Percentiles rank a stretch among this genome's conserved stretches.
Conservation (phyloP, 2,797 vertebrate genomes). For the Chrysocyon brachyurus region DNA sequence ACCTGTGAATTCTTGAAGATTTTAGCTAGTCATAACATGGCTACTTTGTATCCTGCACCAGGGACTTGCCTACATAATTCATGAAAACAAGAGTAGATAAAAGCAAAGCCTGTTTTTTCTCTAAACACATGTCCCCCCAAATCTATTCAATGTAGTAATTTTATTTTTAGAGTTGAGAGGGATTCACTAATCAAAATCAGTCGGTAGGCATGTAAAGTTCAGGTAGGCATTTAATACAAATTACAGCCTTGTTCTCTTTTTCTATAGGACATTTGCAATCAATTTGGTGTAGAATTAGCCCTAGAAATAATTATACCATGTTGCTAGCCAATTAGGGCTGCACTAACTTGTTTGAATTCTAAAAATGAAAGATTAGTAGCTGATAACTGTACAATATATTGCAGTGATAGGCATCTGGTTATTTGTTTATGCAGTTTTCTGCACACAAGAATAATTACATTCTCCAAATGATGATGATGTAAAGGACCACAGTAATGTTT, state of each 20-base stretch:
- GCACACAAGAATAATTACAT: background rate
- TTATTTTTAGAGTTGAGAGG: background rate
- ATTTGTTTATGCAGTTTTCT: background rate
- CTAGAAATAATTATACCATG: background rate
- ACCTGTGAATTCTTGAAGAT: background rate
- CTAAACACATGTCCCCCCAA: background rate
- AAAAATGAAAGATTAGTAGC: slow-evolving; percentile 33
- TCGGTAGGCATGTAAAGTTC: background rate
- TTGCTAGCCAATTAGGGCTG: background rate
- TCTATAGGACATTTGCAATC: background rate
- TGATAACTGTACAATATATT: background rate
- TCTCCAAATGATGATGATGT: background rate
- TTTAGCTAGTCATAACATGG: background rate
- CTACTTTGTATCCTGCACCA: slow-evolving; percentile 31
- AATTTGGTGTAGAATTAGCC: background rate
- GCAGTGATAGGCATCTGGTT: background rate
- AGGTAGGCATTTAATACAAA: background rate
- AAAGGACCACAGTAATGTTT: background rate
- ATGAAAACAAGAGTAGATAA: slow-evolving; percentile 1
- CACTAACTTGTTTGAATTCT: slow-evolving; percentile 1
- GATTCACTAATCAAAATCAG: background rate
- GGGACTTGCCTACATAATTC: background rate
- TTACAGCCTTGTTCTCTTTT: background rate
- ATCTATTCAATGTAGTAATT: background rate
- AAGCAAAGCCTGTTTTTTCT: background rate